Evolutionary conservation across 64 coral and sea anemone genomes (phyloP).

Genomic region (Dendrophyllia cribrosa): DNA sequence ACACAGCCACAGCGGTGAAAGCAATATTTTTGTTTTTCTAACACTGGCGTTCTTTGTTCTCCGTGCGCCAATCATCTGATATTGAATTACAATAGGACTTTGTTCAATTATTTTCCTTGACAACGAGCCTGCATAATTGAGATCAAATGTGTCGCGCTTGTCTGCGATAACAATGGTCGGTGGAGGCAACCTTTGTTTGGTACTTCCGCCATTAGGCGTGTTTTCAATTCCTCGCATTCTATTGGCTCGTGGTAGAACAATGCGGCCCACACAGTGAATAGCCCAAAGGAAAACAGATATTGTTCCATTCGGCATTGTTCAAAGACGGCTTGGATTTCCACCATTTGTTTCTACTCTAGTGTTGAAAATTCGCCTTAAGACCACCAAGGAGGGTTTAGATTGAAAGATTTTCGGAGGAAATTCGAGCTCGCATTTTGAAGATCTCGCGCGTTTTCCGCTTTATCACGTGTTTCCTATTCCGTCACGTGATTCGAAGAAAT

Average conservation of each 20-base stretch:
- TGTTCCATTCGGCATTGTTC: slow-evolving; percentile 91
- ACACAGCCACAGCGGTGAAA: neutral
- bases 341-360: slow-evolving; percentile 38
- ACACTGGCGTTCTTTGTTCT: slow-evolving; percentile 41
- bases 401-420: slow-evolving; percentile 47
- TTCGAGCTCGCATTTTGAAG: slow-evolving; percentile 42
- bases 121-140: slow-evolving; percentile 51
- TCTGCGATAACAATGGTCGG: slow-evolving; percentile 72
- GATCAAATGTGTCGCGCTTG: slow-evolving; percentile 63
- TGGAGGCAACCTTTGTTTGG: slow-evolving; percentile 77
- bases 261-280: slow-evolving; percentile 71
- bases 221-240: slow-evolving; percentile 91
- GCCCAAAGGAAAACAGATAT: slow-evolving; percentile 62
- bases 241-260: slow-evolving; percentile 88
- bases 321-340: slow-evolving; percentile 62
- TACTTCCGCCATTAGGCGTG: slow-evolving; percentile 94
- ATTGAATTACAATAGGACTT: slow-evolving; percentile 69
- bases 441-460: slow-evolving; percentile 61
- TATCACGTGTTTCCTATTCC: slow-evolving; percentile 76
- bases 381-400: slow-evolving; percentile 1
- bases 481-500: slow-evolving; percentile 92
- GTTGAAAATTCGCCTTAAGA: slow-evolving; percentile 36
- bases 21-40: slow-evolving; percentile 1
- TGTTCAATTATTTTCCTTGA: slow-evolving; percentile 71
- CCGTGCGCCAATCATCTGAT: slow-evolving; percentile 30